Percentiles rank a stretch among this genome's conserved stretches.
Conservation (phyloP, 2,797 vertebrate species). For the Carapus acus region DNA sequence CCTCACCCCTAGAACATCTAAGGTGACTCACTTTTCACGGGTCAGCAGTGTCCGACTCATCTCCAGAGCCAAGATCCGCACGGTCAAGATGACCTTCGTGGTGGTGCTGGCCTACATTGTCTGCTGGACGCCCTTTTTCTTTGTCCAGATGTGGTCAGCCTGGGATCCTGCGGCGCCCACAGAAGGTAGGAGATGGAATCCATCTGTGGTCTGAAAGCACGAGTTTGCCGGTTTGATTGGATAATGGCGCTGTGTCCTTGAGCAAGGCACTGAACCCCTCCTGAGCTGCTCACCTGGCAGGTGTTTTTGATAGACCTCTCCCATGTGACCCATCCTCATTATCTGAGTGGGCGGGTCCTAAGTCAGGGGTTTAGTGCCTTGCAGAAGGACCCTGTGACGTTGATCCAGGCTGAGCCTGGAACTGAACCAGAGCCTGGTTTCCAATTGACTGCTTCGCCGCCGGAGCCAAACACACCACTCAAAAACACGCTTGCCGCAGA, state of each 20-base stretch:
- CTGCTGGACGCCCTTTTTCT: conserved; percentile 99
- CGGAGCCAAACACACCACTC: conserved; percentile 1
- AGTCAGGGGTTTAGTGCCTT: too few relatives aligned
- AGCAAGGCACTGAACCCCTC: not conserved
- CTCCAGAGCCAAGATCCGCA: conserved; percentile 95
- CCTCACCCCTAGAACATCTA: conserved; percentile 55
- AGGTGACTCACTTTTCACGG: conserved; percentile 69
- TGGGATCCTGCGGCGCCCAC: conserved; percentile 89
- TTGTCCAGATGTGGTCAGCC: conserved; percentile 98
- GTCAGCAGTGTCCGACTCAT: conserved; percentile 95
- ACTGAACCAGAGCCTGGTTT: too few relatives aligned
- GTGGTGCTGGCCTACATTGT: conserved; percentile 92
- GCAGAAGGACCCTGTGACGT: too few relatives aligned
- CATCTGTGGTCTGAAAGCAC: too few relatives aligned
- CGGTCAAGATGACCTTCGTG: conserved; percentile 98
- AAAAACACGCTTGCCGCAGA: conserved; percentile 3
- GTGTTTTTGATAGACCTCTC: too few relatives aligned
- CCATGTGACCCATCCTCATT: too few relatives aligned
- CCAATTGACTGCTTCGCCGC: too few relatives aligned
- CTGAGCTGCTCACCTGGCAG: too few relatives aligned
- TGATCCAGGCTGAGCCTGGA: too few relatives aligned
- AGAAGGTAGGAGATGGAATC: conserved; percentile 78
- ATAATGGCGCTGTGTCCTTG: not conserved
- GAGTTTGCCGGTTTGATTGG: not conserved
- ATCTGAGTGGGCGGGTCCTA: too few relatives aligned